Conservation (phyloP, 2,797 vertebrate species). For the Gobionotothen gibberifrons region DNA sequence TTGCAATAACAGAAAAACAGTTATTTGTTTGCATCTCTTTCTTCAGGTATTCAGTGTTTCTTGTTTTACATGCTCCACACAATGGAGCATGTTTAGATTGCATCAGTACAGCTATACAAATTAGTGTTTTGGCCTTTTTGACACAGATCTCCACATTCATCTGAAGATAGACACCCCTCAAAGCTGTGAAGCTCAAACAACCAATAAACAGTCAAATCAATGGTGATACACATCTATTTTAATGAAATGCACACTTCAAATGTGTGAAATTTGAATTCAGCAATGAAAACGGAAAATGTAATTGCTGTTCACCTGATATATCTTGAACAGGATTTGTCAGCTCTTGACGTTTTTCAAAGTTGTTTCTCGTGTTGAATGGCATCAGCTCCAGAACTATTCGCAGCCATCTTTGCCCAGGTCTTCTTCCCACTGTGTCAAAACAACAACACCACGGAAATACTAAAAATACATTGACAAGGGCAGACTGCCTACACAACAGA, state of each 20-base stretch:
- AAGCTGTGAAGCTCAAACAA: conserved; percentile 3
- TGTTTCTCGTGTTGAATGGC: conserved; percentile 43
- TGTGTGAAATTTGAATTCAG: conserved; percentile 7
- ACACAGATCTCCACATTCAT: conserved; percentile 17
- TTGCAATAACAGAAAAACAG: background rate
- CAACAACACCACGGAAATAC: conserved; percentile 43
- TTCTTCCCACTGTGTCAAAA: conserved; percentile 51
- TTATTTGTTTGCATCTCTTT: background rate
- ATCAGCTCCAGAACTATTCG: conserved; percentile 37
- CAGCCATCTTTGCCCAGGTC: conserved; percentile 42
- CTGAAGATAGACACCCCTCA: conserved; percentile 12
- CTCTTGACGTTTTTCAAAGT: conserved; percentile 10
- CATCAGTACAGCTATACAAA: conserved; percentile 18
- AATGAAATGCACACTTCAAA: background rate
- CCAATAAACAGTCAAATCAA: background rate
- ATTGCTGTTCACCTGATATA: conserved; percentile 5
- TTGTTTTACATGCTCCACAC: background rate
- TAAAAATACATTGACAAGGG: conserved; percentile 51
- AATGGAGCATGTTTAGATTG: conserved; percentile 1
- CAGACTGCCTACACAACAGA: conserved; percentile 42
- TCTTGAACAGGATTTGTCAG: conserved; percentile 12
- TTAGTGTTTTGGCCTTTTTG: conserved; percentile 20
- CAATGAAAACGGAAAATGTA: background rate
- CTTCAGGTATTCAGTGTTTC: background rate
- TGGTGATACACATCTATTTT: background rate